phyloP scores from a whole-genome alignment of 2,113 vertebrate genomes.

The Sisor rabdophorus region DNA sequence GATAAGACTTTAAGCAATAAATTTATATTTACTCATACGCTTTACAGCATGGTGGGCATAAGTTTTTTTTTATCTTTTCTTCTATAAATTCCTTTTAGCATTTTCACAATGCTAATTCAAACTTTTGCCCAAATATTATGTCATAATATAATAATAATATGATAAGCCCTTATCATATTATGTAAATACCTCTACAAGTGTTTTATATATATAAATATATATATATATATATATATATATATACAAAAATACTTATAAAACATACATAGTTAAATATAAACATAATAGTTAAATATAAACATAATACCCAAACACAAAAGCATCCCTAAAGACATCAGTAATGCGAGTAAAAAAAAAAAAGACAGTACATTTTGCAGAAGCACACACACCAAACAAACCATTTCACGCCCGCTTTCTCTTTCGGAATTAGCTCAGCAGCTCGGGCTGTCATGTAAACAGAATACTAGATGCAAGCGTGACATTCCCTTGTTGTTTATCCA shows the following conservation, averaged over 20 bases:
- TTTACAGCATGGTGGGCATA: background rate
- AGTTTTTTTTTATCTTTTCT: too few relatives aligned
- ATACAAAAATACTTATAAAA: too few relatives aligned
- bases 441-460: constrained; percentile 75
- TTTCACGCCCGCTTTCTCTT: constrained; percentile 66
- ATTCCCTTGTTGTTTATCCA: constrained; percentile 70
- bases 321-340: constrained; percentile 59
- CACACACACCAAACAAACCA: constrained; percentile 69
- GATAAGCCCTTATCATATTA: background rate
- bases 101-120: too few relatives aligned
- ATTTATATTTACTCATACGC: background rate
- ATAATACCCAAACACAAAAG: constrained; percentile 25
- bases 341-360: too few relatives aligned
- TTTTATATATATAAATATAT: background rate
- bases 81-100: too few relatives aligned
- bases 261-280: background rate
- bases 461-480: constrained; percentile 68
- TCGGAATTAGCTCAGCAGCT: constrained; percentile 69
- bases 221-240: too few relatives aligned
- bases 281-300: constrained; percentile 11
- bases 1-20: background rate
- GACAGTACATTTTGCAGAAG: constrained; percentile 52
- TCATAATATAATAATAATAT: background rate
- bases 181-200: background rate
- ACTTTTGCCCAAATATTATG: too few relatives aligned